phyloP scores from a whole-genome alignment of 1,140 invertebrate species.

The Helicorthomorpha holstii region DNA sequence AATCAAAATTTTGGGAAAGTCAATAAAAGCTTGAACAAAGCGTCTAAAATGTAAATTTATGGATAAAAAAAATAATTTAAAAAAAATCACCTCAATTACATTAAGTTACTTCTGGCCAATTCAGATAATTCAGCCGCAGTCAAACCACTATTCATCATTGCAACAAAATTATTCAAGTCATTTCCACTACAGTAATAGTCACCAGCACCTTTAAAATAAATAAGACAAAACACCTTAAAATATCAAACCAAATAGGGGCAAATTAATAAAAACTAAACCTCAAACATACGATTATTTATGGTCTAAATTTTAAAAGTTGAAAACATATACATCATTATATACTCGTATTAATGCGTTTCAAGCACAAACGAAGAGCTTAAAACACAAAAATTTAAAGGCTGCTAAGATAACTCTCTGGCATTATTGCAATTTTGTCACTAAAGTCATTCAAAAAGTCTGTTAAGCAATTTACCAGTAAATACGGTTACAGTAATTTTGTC shows the following conservation, averaged over 20 bases:
- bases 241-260: no score
- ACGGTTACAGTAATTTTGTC: conserved; percentile 41
- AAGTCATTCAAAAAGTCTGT: no score
- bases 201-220: conserved; percentile 33
- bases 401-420: no score
- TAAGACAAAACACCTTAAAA: conserved; percentile 1
- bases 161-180: conserved; percentile 46
- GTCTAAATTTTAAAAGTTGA: no score
- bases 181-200: conserved; percentile 74
- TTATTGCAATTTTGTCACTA: no score
- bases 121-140: conserved; percentile 20
- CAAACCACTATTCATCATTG: conserved; percentile 14
- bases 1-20: conserved; percentile 74
- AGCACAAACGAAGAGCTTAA: no score
- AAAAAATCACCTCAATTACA: background rate
- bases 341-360: no score
- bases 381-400: no score
- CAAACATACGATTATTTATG: no score
- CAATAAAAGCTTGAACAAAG: conserved; percentile 42
- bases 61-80: background rate
- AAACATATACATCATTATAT: no score
- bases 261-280: no score
- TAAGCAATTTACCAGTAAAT: conserved; percentile 40
- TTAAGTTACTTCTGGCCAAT: conserved; percentile 14
- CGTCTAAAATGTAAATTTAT: background rate